Percentiles rank a stretch among this genome's conserved stretches.
Evolutionary conservation across 2,888 invertebrate species (phyloP).

Genomic region (Cylindroiulus punctatus): DNA sequence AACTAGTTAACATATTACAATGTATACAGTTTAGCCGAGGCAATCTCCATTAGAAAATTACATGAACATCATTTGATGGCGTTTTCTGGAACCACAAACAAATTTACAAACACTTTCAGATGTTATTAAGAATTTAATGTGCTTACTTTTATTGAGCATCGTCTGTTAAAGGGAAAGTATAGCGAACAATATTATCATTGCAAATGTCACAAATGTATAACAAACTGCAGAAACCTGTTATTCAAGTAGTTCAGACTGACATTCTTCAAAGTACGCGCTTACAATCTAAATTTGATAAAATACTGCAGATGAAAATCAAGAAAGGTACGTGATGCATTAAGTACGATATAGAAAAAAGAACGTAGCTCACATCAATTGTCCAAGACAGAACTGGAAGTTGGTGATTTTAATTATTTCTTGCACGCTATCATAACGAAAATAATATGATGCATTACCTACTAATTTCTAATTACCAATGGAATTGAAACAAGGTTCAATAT

Average conservation of each 20-base stretch:
- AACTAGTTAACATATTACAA: too few species aligned
- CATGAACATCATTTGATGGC: background rate
- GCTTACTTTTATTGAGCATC: slow-evolving; percentile 34
- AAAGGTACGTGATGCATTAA: background rate
- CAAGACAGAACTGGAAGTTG: background rate
- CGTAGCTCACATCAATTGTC: background rate
- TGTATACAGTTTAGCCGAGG: too few species aligned
- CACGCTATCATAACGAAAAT: background rate
- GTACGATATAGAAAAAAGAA: background rate
- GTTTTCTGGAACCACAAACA: background rate
- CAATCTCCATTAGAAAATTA: background rate
- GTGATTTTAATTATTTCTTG: background rate
- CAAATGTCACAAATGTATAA: slow-evolving; percentile 3
- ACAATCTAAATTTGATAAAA: background rate
- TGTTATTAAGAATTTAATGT: slow-evolving; percentile 42
- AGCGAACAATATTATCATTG: slow-evolving; percentile 33
- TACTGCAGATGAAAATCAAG: background rate
- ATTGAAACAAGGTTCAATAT: too few species aligned
- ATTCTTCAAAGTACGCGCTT: background rate
- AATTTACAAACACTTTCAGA: background rate
- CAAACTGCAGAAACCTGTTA: slow-evolving; percentile 21
- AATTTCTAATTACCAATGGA: background rate
- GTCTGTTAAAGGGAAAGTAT: slow-evolving; percentile 29
- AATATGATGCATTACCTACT: background rate
- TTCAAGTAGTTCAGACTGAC: background rate